phyloP scores from a whole-genome alignment of 1,140 invertebrate species.

The Drosophila sp. region DNA sequence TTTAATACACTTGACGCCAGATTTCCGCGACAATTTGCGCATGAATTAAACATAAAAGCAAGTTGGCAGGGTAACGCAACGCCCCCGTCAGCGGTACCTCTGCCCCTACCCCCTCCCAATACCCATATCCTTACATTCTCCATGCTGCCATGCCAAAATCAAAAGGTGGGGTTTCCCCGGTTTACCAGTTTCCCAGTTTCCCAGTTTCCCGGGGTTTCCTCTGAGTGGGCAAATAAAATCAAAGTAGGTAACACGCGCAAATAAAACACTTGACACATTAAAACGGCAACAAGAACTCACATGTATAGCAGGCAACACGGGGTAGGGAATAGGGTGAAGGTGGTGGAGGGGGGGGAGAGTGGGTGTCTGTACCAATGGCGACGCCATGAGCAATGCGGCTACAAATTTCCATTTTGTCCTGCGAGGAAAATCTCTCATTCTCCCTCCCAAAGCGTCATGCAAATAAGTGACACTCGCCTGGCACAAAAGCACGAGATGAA shows the following conservation, averaged over 20 bases:
- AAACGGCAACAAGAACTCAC: conserved; percentile 71
- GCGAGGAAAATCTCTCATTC: conserved; percentile 23
- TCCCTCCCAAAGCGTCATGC: conserved; percentile 54
- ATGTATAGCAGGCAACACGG: conserved; percentile 16
- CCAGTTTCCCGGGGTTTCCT: conserved; percentile 16
- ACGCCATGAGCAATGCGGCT: conserved; percentile 71
- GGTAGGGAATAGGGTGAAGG: neutral
- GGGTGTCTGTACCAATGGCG: conserved; percentile 11
- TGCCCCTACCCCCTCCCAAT: neutral
- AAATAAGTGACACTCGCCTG: conserved; percentile 74
- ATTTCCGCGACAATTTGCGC: conserved; percentile 83
- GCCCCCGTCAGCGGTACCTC: neutral
- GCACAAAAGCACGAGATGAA: conserved; percentile 36
- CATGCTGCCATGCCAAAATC: neutral
- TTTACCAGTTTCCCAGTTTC: conserved; percentile 1
- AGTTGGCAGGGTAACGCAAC: conserved; percentile 52
- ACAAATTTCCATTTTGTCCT: conserved; percentile 81
- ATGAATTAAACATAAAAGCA: conserved; percentile 84
- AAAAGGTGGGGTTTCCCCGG: conserved; percentile 9
- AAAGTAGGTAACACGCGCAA: conserved; percentile 82
- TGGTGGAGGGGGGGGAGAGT: too few relatives aligned
- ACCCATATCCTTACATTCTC: neutral
- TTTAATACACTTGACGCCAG: conserved; percentile 83
- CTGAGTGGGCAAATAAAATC: conserved; percentile 76
- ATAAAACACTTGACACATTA: conserved; percentile 84